A percentile compares a stretch with the other conserved stretches of the same genome.
These are phyloP conservation scores for Connochaetes taurinus DNA, from an alignment of 2,113 vertebrate species.

Conservation along the genomic window DNA sequence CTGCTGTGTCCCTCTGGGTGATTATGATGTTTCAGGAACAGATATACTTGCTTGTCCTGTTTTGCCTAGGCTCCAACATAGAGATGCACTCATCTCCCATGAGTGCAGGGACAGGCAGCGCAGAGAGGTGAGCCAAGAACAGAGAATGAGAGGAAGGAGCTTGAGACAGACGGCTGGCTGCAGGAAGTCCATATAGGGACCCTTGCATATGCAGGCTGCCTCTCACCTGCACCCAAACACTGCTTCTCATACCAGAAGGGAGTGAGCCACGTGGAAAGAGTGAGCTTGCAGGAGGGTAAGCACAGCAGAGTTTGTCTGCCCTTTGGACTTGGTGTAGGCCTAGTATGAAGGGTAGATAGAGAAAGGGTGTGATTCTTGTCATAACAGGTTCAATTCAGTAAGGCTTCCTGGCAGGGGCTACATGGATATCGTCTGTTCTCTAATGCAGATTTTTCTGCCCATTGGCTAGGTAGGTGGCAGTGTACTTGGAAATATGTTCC, in stretches of 20 bases:
- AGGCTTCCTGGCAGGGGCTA: not conserved
- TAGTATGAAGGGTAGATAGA: not conserved
- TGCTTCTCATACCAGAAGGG: not conserved
- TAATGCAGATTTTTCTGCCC: not conserved
- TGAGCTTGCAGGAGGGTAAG: not conserved
- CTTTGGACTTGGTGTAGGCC: not conserved
- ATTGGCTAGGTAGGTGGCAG: constrained; percentile 75
- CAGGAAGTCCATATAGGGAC: not conserved
- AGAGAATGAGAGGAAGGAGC: not conserved
- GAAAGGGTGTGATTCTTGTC: not conserved
- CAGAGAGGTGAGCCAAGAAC: not conserved
- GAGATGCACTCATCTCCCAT: not conserved
- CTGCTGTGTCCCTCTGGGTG: not conserved
- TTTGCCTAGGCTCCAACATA: not conserved
- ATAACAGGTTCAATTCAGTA: not conserved
- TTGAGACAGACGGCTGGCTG: not conserved
- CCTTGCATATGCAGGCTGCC: not conserved
- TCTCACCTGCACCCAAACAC: not conserved
- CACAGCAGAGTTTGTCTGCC: not conserved
- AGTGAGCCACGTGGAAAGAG: not conserved
- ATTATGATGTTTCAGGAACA: not conserved
- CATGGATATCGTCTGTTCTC: not conserved
- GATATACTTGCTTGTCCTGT: not conserved
- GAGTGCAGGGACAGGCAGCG: not conserved
- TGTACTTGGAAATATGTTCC: constrained; percentile 73